Base-by-base conservation (phyloP, 2,888 invertebrate species). In the Drosophila diplacantha region DNA sequence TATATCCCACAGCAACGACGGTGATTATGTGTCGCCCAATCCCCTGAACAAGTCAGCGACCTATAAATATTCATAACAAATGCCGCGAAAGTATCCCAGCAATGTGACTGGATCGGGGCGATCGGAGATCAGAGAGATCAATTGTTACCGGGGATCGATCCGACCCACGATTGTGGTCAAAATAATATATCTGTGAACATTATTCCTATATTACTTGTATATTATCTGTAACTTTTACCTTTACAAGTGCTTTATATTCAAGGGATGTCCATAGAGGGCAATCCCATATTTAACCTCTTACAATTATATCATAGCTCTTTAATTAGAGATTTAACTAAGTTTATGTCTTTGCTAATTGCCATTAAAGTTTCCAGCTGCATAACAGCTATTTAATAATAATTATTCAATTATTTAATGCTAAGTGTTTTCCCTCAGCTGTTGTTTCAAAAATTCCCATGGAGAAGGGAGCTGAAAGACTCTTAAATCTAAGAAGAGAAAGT, bases 31-130 rank as follows among this genome's bases (percentile, higher is more conserved):
- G 14, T 38, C 50, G 22, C 24, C 35, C 59, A 59, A 44, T 59
- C 59, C 32, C 61, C 59, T 60, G 44, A 24, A 60, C 60, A 49
- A 57, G 60, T 57, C 59, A 59, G 41, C 60, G 49, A 59, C 41
- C 52, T 41, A 66, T 66, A 52, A 66, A 66, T 66, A 66, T 66
- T 66, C 57, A 64, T 64, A 57, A 20, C 18, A 11, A 49, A 29
- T 41, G 43, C 49, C 60, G 49, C 43, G 35, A 61, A 59, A 59
- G 59, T 50, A 50, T 59, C 60, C 20, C 60, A 60, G 47, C 22
- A 44, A 58, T 58, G 54, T 31, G 43, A 43, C 12, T 43, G 32
- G 41, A 41, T 43, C 31, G 38, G 8, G 7, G 16, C 26, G 43
- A 43, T 43, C 56, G 29, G 31, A 58, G 47, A 60, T 60, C 60